phyloP scores from a whole-genome alignment of 2,113 vertebrate species.

The Phalacrocorax brasilianus region DNA sequence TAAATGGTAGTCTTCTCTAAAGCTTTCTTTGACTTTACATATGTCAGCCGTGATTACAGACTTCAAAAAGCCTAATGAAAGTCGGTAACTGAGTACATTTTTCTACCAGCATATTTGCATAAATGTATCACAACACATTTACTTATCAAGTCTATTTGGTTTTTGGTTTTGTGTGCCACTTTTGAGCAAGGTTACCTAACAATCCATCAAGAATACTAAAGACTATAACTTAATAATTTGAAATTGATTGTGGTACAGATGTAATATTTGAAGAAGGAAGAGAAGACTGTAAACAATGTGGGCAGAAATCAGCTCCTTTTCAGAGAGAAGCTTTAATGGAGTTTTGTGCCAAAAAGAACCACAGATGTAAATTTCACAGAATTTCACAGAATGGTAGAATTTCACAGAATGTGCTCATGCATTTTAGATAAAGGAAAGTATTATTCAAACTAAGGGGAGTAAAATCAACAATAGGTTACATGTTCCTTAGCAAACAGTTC shows the following conservation, averaged over 20 bases:
- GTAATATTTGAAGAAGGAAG: conserved; percentile 33
- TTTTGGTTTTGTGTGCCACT: background rate
- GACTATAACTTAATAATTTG: background rate
- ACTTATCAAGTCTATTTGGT: background rate
- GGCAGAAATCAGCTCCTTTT: background rate
- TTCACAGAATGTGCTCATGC: background rate
- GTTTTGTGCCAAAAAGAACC: conserved; percentile 1
- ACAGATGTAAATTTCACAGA: background rate
- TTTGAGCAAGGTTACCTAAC: background rate
- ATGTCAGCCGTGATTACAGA: background rate
- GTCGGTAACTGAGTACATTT: background rate
- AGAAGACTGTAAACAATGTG: background rate
- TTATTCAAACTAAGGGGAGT: background rate
- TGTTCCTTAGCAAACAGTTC: conserved; percentile 11
- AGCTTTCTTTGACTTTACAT: background rate
- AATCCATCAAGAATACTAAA: background rate
- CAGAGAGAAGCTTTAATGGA: background rate
- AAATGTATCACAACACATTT: background rate
- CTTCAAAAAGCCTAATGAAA: background rate
- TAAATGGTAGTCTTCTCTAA: background rate
- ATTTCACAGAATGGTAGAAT: too few relatives aligned
- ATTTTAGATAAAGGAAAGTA: conserved; percentile 43
- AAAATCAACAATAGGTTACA: conserved; percentile 30
- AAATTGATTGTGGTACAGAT: background rate
- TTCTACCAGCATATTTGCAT: background rate